Evolutionary conservation across 2,888 invertebrate genomes (phyloP).

Genomic region (Drosophila fungiperda): DNA sequence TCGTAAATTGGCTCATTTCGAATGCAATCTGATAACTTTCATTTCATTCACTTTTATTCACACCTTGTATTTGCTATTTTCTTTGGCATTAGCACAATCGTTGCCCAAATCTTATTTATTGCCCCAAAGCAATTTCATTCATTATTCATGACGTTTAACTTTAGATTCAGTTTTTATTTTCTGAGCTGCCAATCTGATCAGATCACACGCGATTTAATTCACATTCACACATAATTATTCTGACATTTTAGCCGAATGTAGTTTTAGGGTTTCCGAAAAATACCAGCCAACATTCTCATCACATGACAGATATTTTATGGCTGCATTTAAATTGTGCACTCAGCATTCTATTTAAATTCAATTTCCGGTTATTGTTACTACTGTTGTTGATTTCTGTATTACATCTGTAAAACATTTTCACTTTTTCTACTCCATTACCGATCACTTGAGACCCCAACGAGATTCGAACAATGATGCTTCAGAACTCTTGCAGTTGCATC

Average conservation of each 20-base stretch:
- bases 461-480: slow-evolving; percentile 35
- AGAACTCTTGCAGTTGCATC: slow-evolving; percentile 47
- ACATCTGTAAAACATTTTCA: slow-evolving; percentile 63
- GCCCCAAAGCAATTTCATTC: slow-evolving; percentile 33
- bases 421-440: slow-evolving; percentile 51
- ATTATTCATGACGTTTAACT: slow-evolving; percentile 36
- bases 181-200: slow-evolving; percentile 50
- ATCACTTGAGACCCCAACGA: slow-evolving; percentile 50
- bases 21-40: slow-evolving; percentile 65
- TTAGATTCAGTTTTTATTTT: background rate
- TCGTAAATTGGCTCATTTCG: slow-evolving; percentile 46
- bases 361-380: slow-evolving; percentile 61
- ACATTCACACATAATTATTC: slow-evolving; percentile 29
- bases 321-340: slow-evolving; percentile 49
- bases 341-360: slow-evolving; percentile 61
- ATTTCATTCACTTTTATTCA: slow-evolving; percentile 74
- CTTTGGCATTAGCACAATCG: slow-evolving; percentile 54
- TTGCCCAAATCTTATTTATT: slow-evolving; percentile 46
- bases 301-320: slow-evolving; percentile 30
- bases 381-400: slow-evolving; percentile 16
- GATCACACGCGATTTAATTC: slow-evolving; percentile 34
- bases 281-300: slow-evolving; percentile 23
- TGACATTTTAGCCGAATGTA: slow-evolving; percentile 39
- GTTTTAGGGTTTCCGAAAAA: slow-evolving; percentile 22
- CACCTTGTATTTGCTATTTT: slow-evolving; percentile 51